These are phyloP conservation scores for Oreocharis arfaki DNA, from an alignment of 2,113 vertebrate species.

Conservation along the genomic window DNA sequence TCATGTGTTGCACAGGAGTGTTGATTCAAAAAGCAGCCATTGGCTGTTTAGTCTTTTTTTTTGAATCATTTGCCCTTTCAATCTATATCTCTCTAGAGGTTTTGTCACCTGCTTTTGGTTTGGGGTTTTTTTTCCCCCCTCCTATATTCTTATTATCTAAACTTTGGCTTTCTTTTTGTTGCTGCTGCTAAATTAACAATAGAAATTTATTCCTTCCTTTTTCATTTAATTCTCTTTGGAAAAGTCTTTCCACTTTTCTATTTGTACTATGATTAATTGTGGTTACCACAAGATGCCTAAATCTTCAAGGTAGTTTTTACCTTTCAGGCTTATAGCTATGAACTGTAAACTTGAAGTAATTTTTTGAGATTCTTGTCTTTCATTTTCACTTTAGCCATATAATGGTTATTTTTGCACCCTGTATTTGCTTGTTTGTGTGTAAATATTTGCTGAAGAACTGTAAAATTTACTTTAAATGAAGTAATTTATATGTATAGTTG, in stretches of 20 bases:
- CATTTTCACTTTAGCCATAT: not conserved
- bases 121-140: too few species aligned
- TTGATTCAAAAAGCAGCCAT: not conserved
- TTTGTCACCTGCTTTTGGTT: not conserved
- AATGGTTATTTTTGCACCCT: not conserved
- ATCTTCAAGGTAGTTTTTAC: not conserved
- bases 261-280: not conserved
- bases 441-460: not conserved
- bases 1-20: rapidly evolving
- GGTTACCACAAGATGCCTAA: not conserved
- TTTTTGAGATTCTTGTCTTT: not conserved
- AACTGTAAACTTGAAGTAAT: not conserved
- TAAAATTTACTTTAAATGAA: not conserved
- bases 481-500: not conserved
- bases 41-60: not conserved
- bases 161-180: not conserved
- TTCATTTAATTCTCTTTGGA: not conserved
- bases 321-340: not conserved
- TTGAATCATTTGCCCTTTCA: not conserved
- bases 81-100: not conserved
- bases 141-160: not conserved
- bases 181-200: not conserved
- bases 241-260: not conserved
- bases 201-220: not conserved
- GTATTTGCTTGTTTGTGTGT: not conserved